Base-by-base conservation (phyloP, 2,113 vertebrate species). In the Fregata magnificens region DNA sequence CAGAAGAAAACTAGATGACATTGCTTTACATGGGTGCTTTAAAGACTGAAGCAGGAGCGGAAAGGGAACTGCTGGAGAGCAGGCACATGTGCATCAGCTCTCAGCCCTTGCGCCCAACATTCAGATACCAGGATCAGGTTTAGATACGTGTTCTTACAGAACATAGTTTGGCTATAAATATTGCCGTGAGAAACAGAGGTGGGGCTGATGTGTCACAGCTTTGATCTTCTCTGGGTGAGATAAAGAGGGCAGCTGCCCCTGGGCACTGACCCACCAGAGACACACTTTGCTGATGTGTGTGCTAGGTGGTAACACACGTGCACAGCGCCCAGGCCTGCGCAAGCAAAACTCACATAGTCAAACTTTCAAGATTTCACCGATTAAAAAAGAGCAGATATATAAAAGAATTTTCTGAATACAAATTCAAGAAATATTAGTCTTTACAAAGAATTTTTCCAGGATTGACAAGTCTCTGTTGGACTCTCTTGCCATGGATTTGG, bases 241-340 rank as follows among this genome's bases (percentile, higher is more conserved):
- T 55, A 47, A 76, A 73, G 32, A 20, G 49, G 67, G 20, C 50
- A 88, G 28, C 34, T 26, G 28, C 12, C 4, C 76, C 44, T 38
- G 50, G 28, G 28, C n/a, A 3, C 34, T 50, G 70, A 89, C 19
- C 63, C 3, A 0, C 34, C 17, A 16, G 49, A 67, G 38, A 29
- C 25, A 28, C 13, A 2, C 13, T 49, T 82, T 45, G 44, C 56
- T 61, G 16, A 13, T 7, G 9, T 2, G 5, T 20, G 28, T 28
- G 28, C 13, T 32, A 5, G 36, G 32, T 11, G n/a, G 25, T 11
- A 70, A 44, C 19, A 38, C 62, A 16, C 1, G 1, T 10, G 20
- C 45, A 11, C 29, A 32, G 40, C 0, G 0, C 15, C 11, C 28
- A 20, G 58, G 16, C 6, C 18, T 12, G 26, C 1, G 1, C 2